Evolutionary conservation across 2,797 vertebrate genomes (phyloP).

Genomic region (Anabas testudineus): DNA sequence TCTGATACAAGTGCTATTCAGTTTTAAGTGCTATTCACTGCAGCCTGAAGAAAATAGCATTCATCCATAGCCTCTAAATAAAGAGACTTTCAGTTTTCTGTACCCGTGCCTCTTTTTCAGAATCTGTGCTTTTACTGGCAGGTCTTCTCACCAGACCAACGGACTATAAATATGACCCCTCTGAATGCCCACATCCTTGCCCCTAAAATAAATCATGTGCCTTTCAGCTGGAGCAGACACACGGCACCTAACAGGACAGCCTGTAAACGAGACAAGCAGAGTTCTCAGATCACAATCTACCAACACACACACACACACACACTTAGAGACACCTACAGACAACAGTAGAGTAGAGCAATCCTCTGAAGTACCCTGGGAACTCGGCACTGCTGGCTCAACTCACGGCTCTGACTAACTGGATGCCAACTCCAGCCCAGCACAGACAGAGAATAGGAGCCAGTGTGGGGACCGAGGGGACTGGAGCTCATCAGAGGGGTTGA

Average conservation of each 20-base stretch:
- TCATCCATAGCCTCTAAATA: slow-evolving; percentile 67
- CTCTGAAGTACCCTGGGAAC: slow-evolving; percentile 52
- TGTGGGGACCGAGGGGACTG: slow-evolving; percentile 65
- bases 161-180: slow-evolving; percentile 85
- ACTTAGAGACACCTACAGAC: slow-evolving; percentile 55
- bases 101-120: slow-evolving; percentile 72
- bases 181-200: slow-evolving; percentile 85
- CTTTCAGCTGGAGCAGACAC: slow-evolving; percentile 70
- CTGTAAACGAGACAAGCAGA: slow-evolving; percentile 48
- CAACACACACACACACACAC: slow-evolving; percentile 37
- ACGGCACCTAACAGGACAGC: slow-evolving; percentile 68
- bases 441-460: slow-evolving; percentile 62
- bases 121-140: slow-evolving; percentile 81
- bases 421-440: slow-evolving; percentile 41
- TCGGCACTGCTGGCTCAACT: slow-evolving; percentile 40
- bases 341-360: slow-evolving; percentile 43
- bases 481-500: slow-evolving; percentile 75
- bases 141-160: slow-evolving; percentile 73
- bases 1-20: slow-evolving; percentile 64
- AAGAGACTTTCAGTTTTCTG: slow-evolving; percentile 75
- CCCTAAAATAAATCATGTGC: slow-evolving; percentile 81
- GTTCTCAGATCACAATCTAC: slow-evolving; percentile 59
- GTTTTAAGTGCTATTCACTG: slow-evolving; percentile 72
- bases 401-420: slow-evolving; percentile 30
- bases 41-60: slow-evolving; percentile 73